Percentiles rank a stretch among this genome's conserved stretches.
Evolutionary conservation across 2,888 invertebrate species (phyloP).

Genomic region (Polymixis flavicincta): DNA sequence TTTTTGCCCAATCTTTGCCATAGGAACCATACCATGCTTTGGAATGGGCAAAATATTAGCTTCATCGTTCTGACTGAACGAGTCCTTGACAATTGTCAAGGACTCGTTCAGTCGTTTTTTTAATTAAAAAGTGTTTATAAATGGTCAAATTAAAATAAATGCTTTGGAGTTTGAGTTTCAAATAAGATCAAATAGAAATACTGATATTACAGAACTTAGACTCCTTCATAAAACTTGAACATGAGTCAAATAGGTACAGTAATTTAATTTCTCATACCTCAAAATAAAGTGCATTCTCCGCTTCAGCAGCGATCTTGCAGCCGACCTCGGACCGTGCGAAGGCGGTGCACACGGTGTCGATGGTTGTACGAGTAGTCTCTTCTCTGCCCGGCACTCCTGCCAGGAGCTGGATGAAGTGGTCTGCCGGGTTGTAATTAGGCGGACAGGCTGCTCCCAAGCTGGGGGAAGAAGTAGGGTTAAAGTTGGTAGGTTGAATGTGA

Average conservation of each 20-base stretch:
- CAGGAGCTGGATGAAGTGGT: constrained; percentile 97
- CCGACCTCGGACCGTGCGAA: constrained; percentile 93
- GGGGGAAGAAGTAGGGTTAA: background rate
- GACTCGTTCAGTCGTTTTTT: too few relatives aligned
- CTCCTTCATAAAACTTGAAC: too few relatives aligned
- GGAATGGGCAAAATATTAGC: too few relatives aligned
- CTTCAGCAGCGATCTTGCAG: constrained; percentile 90
- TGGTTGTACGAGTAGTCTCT: constrained; percentile 94
- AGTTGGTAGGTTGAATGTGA: background rate
- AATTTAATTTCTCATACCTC: constrained; percentile 73
- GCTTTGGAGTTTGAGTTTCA: too few relatives aligned
- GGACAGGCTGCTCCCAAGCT: constrained; percentile 96
- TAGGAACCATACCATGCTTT: too few relatives aligned
- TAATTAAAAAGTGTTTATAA: background rate
- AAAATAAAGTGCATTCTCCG: constrained; percentile 86
- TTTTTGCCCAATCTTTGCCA: too few relatives aligned
- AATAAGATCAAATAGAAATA: background rate
- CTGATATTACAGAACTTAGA: background rate
- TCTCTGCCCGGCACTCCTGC: constrained; percentile 97
- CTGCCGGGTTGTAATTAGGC: constrained; percentile 97
- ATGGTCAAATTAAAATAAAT: background rate
- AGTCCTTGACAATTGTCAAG: too few relatives aligned
- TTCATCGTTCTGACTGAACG: too few relatives aligned
- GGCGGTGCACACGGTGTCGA: constrained; percentile 94
- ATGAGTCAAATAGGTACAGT: too few relatives aligned